Base-by-base conservation (phyloP, 2,888 invertebrate species). In the Perizoma flavofasciatum region DNA sequence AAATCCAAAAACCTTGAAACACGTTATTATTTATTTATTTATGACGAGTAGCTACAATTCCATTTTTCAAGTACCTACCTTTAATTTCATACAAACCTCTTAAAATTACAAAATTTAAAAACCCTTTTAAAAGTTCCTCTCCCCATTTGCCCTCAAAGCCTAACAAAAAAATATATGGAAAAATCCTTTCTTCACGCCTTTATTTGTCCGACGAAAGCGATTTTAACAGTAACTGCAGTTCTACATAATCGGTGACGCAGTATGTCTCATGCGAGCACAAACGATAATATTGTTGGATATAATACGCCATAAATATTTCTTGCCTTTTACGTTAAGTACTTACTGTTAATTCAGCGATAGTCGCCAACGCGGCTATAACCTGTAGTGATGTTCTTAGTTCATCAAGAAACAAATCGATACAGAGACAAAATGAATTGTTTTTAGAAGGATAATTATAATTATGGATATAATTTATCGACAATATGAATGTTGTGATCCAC, bases 321-420 rank as follows among this genome's bases (percentile, higher is more conserved):
- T 65, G 69, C 65, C 63, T 67, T 69, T 64, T 66, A 59, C 45
- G 65, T 58, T 54, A 46, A 56, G 45, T 53, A 54, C 43, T 62
- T 66, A 65, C 69, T 67, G 69, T 67, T 69, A 67, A 66, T 65
- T 60, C 58, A 59, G 54, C 56, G 58, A 56, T 62, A 60, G 61
- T 62, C 64, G 64, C 64, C 69, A 67, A 65, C 63, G 67, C 65
- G 49, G 6, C 49, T 10, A 10, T 48, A 49, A 40, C 8, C 22
- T 45, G 22, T 62, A 62, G 62, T 58, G 62, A 59, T 62, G 62
- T 55, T 9, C 48, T 47, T 40, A 11, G 37, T 7, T 7, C 37
- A 37, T 1, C 37, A 37, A 6, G 7, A 37, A 37, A 6, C 7
- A 6, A 37, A 6, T 37, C 5, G 5, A 37, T 3, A 37, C 5